Base-by-base conservation (phyloP, 1,140 invertebrate genomes). In the Drosophila pachea region DNA sequence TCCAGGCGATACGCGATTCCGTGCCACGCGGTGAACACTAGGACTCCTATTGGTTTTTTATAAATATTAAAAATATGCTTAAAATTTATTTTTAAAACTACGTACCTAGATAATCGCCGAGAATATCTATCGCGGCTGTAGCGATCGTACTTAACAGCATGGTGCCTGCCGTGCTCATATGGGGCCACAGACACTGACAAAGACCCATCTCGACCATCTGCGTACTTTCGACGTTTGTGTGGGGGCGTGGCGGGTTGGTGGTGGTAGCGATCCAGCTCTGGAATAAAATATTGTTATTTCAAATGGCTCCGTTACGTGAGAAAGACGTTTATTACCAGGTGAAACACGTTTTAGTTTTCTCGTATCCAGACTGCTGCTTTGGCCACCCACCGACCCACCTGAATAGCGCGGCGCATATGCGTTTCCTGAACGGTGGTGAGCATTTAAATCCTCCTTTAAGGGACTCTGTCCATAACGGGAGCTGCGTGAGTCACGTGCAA, bases 161-260 rank as follows among this genome's bases (percentile, higher is more conserved):
- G 72, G 38, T 87, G 81, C 35, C 87, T 73, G 33, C 63, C 59
- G 38, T 89, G 84, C 35, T 89, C 87, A 12, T 55, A 75, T 35
- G 63, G 61, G 4, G 59, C 48, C 48, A 73, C 50, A 29, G 59
- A 63, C 29, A 62, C 47, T 54, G 54, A 43, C 45, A 43, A 11
- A 32, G 74, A 58, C 29, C 60, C 61, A 38, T 83, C 84, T n/a
- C 81, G 65, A 4, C 66, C 67, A 59, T 87, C 83, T 50, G 55
- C 35, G 12, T 76, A 79, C 82, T 89, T 89, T 72, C 89, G 71
- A 9, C 87, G 87, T 35, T 89, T 88, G 49, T 88, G 86, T 2
- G 88, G 86, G 11, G 89, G 77, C 16, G 89, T 83, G 22, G 67
- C 78, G 7, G 84, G 75, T 45, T 89, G 87, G 53, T 87, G 84